Base-by-base conservation (phyloP, 2,797 vertebrate species). In the Pipistrellus nathusii region DNA sequence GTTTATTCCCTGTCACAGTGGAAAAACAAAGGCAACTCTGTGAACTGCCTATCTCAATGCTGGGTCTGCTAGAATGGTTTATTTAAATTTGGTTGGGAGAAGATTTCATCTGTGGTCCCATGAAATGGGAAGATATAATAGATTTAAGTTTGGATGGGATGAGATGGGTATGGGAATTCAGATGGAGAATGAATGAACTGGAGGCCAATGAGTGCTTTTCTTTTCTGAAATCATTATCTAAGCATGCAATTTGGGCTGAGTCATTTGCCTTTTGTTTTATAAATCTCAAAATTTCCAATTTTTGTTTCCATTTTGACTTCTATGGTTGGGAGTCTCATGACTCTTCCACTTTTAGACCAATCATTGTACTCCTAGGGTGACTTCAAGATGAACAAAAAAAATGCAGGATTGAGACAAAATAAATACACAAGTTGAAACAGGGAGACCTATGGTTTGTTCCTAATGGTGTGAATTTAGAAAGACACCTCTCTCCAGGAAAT, bases 261-360 rank as follows among this genome's bases (percentile, higher is more conserved):
- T 69, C 48, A 95, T 66, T 91, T 62, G 18, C 5, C 77, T 35
- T 83, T 73, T 91, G 41, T 55, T 30, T 81, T 59, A 2, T 51
- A 48, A 41, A 15, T 90, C 48, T 94, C 71, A 59, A 17, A 71
- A 85, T 90, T 41, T 62, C 68, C 12, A 3, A 14, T 32, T 57
- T 88, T n/a, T 69, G n/a, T 57, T 91, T 91, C 84, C 30, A 2
- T 71, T 95, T 94, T 92, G 41, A 85, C 9, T 75, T 85, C 23
- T 41, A 2, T n/a, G 6, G 12, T 80, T 68, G 64, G 13, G 9
- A 48, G 11, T 64, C 44, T 87, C 83, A 5, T 32, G 44, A 91
- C 85, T 91, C 77, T 48, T 93, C 55, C 46, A 73, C 59, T 85
- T 93, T 80, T 17, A 85, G 62, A 71, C 46, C 27, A 78, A 66